Percentiles rank a stretch among this genome's conserved stretches.
phyloP scores from a whole-genome alignment of 2,888 invertebrate genomes.

The Ptilodon capucinus region DNA sequence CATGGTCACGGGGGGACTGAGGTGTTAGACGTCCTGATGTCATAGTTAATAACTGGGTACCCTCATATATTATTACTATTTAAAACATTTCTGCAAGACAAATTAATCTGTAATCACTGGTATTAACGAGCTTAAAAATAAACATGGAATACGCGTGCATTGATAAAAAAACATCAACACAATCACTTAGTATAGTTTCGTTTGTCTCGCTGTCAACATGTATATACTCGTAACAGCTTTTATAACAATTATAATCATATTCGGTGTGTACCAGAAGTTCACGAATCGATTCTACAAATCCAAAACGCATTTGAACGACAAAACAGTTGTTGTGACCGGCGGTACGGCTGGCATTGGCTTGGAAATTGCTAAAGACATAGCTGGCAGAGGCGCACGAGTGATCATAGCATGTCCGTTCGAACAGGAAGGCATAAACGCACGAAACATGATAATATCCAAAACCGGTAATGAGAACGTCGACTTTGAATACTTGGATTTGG shows the following conservation, averaged over 20 bases:
- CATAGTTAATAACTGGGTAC: too few species aligned
- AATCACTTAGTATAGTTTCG: neutral
- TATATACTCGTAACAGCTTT: neutral
- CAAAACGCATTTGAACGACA: slow-evolving; percentile 60
- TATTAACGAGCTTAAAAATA: too few species aligned
- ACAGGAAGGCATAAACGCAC: neutral
- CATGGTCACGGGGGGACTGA: too few species aligned
- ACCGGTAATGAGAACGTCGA: neutral
- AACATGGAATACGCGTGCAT: too few species aligned
- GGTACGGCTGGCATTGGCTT: slow-evolving; percentile 91
- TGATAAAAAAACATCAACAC: too few species aligned
- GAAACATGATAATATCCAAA: neutral
- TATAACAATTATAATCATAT: neutral
- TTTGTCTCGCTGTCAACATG: neutral
- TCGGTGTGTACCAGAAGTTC: neutral
- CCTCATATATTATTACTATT: too few species aligned
- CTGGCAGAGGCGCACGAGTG: slow-evolving; percentile 85
- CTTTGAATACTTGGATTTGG: neutral
- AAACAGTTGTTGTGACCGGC: slow-evolving; percentile 89
- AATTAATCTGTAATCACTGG: too few species aligned
- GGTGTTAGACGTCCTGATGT: too few species aligned
- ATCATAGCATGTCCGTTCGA: slow-evolving; percentile 85
- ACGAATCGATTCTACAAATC: slow-evolving; percentile 16
- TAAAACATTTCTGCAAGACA: too few species aligned
- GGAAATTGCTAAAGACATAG: slow-evolving; percentile 87